These are phyloP conservation scores for Euplexia lucipara DNA, from an alignment of 2,888 invertebrate species.

Conservation along the genomic window DNA sequence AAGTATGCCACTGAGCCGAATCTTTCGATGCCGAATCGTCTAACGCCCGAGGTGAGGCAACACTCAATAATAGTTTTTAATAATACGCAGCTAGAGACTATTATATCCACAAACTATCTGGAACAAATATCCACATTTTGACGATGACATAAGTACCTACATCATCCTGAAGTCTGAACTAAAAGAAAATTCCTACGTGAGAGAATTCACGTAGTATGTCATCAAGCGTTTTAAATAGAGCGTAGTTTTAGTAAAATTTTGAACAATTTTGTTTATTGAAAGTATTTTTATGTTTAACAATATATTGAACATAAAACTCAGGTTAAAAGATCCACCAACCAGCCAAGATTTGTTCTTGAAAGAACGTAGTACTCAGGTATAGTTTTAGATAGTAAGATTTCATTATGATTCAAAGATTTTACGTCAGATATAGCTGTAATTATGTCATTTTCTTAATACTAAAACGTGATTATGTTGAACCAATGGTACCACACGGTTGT, in stretches of 20 bases:
- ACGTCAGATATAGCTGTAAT: slow-evolving; percentile 33
- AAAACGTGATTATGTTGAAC: not conserved
- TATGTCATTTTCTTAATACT: slow-evolving; percentile 13
- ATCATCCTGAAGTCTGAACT: slow-evolving; percentile 16
- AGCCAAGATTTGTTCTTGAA: slow-evolving; percentile 7
- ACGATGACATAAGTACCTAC: slow-evolving; percentile 55
- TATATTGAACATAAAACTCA: not conserved
- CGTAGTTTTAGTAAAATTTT: slow-evolving; percentile 29
- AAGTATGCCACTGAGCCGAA: slow-evolving; percentile 66
- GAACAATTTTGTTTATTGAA: slow-evolving; percentile 9
- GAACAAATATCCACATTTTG: slow-evolving; percentile 33
- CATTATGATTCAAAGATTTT: not conserved
- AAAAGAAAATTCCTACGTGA: slow-evolving; percentile 42
- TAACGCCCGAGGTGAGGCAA: slow-evolving; percentile 68
- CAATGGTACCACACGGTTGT: not conserved
- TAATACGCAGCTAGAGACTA: slow-evolving; percentile 55
- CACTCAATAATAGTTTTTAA: slow-evolving; percentile 64
- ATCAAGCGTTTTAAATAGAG: slow-evolving; percentile 38
- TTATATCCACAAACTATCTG: slow-evolving; percentile 39
- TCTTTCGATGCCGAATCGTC: slow-evolving; percentile 67
- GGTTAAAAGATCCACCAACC: not conserved
- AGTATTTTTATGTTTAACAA: slow-evolving; percentile 10
- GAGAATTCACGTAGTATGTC: slow-evolving; percentile 41
- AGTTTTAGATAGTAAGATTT: not conserved
- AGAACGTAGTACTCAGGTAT: no score